Evolutionary conservation across 2,888 invertebrate species (phyloP).

Genomic region (Athetis lepigone): DNA sequence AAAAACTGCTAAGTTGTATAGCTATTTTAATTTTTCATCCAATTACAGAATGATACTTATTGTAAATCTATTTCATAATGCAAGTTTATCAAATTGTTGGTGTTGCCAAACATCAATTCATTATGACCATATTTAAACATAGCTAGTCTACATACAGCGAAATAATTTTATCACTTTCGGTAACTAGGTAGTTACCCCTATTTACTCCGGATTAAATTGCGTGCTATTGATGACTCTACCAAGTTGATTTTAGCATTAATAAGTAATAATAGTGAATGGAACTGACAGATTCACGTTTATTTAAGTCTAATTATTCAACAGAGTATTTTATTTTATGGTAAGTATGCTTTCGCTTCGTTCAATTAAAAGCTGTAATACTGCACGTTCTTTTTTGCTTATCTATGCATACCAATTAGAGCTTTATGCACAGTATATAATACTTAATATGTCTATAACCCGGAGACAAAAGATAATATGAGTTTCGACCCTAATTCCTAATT

Average conservation of each 20-base stretch:
- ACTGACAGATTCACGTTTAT: not conserved
- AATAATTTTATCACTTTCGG: not conserved
- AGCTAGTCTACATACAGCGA: not conserved
- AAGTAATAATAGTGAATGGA: not conserved
- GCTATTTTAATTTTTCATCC: no score
- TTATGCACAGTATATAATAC: not conserved
- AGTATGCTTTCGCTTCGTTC: no score
- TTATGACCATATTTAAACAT: not conserved
- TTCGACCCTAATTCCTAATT: slow-evolving; percentile 18
- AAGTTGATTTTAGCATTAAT: slow-evolving; percentile 1
- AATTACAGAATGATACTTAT: no score
- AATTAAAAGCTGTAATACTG: no score
- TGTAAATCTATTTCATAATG: no score
- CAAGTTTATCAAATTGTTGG: not conserved
- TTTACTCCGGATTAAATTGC: not conserved
- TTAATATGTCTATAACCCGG: no score
- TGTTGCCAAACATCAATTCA: not conserved
- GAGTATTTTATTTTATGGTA: no score
- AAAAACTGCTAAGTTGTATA: no score
- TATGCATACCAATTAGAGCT: no score
- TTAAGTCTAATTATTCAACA: no score
- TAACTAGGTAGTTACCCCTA: not conserved
- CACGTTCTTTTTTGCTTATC: no score
- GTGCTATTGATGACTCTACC: not conserved
- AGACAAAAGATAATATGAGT: not conserved